Conservation (phyloP, 2,797 vertebrate genomes). For the Microctenopoma steveboyesi region DNA sequence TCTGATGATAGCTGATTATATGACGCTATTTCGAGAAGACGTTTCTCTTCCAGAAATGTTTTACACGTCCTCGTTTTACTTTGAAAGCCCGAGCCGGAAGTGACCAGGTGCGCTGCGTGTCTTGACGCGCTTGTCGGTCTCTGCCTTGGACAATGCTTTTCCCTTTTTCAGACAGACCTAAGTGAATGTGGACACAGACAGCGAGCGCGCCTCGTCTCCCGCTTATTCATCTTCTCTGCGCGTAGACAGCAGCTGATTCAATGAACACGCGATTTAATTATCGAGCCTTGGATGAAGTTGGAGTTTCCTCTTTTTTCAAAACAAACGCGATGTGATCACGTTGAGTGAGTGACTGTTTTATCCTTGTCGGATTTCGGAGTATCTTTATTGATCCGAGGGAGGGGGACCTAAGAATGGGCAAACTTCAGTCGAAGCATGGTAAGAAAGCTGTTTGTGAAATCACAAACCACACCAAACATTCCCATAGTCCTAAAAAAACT, state of each 20-base stretch:
- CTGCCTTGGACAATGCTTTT: constrained; percentile 28
- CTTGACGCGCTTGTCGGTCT: constrained; percentile 24
- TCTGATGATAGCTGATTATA: not conserved
- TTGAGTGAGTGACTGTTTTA: constrained; percentile 56
- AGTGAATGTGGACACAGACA: constrained; percentile 26
- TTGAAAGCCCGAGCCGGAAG: constrained; percentile 36
- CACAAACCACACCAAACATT: not conserved
- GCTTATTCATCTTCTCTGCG: not conserved
- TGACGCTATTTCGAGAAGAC: not conserved
- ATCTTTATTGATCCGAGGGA: constrained; percentile 61
- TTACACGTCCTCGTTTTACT: constrained; percentile 38
- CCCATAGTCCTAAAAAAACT: not conserved
- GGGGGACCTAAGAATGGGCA: constrained; percentile 80
- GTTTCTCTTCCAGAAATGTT: not conserved
- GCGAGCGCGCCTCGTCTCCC: constrained; percentile 10
- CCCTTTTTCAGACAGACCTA: constrained; percentile 43
- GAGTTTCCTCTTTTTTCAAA: constrained; percentile 58
- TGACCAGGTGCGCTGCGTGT: rapidly evolving
- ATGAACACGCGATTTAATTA: constrained; percentile 45
- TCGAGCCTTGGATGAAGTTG: constrained; percentile 65
- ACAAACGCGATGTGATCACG: constrained; percentile 79
- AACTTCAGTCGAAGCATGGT: constrained; percentile 88
- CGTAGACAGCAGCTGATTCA: constrained; percentile 23
- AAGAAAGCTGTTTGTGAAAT: constrained; percentile 48
- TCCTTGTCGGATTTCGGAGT: constrained; percentile 68